Percentiles rank a stretch among this genome's conserved stretches.
phyloP scores from a whole-genome alignment of 2,113 vertebrate species.

The Mirza zaza region DNA sequence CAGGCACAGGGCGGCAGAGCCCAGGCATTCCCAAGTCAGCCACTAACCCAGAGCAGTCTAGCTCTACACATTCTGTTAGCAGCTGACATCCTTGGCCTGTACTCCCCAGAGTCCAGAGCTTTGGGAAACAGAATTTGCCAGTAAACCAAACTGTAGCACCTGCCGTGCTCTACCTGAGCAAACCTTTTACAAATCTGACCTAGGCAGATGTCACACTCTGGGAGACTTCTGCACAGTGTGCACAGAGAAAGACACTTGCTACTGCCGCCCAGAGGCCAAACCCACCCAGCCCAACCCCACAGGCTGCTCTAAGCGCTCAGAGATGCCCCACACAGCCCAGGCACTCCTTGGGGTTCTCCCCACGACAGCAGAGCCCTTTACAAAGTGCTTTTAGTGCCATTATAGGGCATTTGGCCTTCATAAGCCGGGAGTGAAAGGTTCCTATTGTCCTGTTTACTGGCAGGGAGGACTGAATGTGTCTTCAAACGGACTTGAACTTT shows the following conservation, averaged over 20 bases:
- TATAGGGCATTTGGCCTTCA: background rate
- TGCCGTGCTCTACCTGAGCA: background rate
- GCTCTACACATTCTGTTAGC: background rate
- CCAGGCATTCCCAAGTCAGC: background rate
- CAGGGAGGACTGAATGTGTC: background rate
- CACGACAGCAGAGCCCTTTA: background rate
- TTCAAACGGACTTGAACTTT: background rate
- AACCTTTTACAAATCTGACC: background rate
- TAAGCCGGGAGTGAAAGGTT: background rate
- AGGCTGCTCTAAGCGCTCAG: background rate
- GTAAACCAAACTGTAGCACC: accelerated
- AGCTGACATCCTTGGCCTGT: background rate
- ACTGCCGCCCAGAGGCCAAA: background rate
- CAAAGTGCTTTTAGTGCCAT: accelerated
- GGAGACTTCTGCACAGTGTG: background rate
- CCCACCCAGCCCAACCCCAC: background rate
- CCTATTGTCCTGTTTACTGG: accelerated
- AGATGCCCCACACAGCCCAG: accelerated
- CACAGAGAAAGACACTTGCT: background rate
- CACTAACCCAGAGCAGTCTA: background rate
- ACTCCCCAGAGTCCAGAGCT: background rate
- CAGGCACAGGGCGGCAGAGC: too few relatives aligned
- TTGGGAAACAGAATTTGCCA: background rate
- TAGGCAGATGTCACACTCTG: accelerated
- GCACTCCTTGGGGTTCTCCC: background rate